These are phyloP conservation scores for Nasonia longicornis DNA, from an alignment of 1,140 invertebrate species.

Conservation along the genomic window DNA sequence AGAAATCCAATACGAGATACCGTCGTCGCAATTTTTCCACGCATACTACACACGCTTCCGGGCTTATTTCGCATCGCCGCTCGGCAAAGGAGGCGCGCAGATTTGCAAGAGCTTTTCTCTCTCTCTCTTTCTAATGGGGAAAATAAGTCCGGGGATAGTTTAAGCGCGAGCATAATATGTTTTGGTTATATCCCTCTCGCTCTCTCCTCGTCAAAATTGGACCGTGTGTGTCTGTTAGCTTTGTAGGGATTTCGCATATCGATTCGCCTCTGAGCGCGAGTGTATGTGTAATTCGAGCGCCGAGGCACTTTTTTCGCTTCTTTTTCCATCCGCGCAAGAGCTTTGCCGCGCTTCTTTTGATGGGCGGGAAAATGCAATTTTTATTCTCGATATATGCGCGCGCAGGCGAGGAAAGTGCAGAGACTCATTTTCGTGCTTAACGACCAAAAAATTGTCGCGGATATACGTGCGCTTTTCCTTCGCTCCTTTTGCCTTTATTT, in stretches of 20 bases:
- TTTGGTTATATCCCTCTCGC: constrained; percentile 56
- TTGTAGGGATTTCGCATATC: constrained; percentile 64
- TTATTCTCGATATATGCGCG: not conserved
- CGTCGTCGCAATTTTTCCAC: constrained; percentile 14
- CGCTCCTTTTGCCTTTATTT: not conserved
- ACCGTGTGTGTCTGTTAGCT: constrained; percentile 53
- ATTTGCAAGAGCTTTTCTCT: constrained; percentile 65
- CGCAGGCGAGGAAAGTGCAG: not conserved
- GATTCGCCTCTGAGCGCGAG: constrained; percentile 8
- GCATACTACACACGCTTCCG: constrained; percentile 51
- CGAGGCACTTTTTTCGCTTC: not conserved
- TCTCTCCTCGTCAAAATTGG: constrained; percentile 67
- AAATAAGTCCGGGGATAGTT: constrained; percentile 42
- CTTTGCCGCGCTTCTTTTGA: constrained; percentile 8
- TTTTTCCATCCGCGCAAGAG: not conserved
- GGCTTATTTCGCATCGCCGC: constrained; percentile 68
- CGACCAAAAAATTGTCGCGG: constrained; percentile 37
- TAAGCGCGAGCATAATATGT: constrained; percentile 46
- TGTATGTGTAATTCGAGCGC: constrained; percentile 34
- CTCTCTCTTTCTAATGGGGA: constrained; percentile 22
- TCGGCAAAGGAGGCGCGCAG: constrained; percentile 62
- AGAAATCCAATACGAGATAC: not conserved
- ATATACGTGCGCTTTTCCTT: constrained; percentile 2
- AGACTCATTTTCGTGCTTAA: constrained; percentile 42
- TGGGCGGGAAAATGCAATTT: constrained; percentile 36